A percentile compares a stretch with the other conserved stretches of the same genome.
Conservation (phyloP, 2,888 invertebrate species). For the Mesorhabditis belari region DNA sequence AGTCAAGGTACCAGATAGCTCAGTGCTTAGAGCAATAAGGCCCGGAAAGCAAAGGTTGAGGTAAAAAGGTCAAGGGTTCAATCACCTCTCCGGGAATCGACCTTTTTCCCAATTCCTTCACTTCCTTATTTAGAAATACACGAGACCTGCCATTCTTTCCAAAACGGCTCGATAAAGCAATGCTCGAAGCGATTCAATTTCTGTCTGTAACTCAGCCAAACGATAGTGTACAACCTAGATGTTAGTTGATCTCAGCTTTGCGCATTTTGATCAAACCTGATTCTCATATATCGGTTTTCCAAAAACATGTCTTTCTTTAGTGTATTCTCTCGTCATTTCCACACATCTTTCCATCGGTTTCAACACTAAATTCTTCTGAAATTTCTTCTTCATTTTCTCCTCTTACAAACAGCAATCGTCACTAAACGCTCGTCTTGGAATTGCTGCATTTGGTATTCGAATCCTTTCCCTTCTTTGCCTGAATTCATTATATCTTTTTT, state of each 20-base stretch:
- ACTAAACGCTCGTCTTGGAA: slow-evolving; percentile 61
- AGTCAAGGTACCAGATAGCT: too few relatives aligned
- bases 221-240: slow-evolving; percentile 58
- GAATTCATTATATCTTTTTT: too few relatives aligned
- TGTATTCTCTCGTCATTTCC: slow-evolving; percentile 58
- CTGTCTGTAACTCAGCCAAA: slow-evolving; percentile 60
- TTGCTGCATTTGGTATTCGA: slow-evolving; percentile 61
- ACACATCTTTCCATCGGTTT: slow-evolving; percentile 55
- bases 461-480: slow-evolving; percentile 57
- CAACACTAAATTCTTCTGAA: slow-evolving; percentile 37
- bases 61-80: too few relatives aligned
- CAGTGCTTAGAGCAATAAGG: too few relatives aligned
- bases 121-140: neutral
- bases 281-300: slow-evolving; percentile 56
- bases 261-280: slow-evolving; percentile 15
- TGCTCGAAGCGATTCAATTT: slow-evolving; percentile 58
- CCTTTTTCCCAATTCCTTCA: neutral
- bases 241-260: slow-evolving; percentile 21
- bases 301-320: slow-evolving; percentile 57
- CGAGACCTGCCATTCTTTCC: neutral
- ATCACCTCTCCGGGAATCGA: too few relatives aligned
- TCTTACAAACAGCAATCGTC: slow-evolving; percentile 45
- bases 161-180: slow-evolving; percentile 57
- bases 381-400: neutral
- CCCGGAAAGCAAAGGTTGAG: too few relatives aligned